Percentiles rank a stretch among this genome's conserved stretches.
Evolutionary conservation across 2,888 invertebrate genomes (phyloP).

Genomic region (Tupiocoris notatus): DNA sequence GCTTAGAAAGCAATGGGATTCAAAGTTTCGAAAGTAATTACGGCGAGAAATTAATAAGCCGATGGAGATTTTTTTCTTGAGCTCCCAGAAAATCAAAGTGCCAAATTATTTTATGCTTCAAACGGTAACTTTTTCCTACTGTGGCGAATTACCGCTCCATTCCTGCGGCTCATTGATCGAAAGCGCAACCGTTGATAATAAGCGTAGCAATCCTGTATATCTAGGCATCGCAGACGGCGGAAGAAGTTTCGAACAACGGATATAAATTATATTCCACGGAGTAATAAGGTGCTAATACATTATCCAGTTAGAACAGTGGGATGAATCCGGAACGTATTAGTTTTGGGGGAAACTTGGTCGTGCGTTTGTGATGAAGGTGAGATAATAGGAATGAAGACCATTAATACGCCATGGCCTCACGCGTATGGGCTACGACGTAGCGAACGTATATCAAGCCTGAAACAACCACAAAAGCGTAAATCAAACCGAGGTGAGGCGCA

Average conservation of each 20-base stretch:
- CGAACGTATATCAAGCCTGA: constrained; percentile 17
- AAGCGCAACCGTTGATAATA: too few species aligned
- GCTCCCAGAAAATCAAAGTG: too few species aligned
- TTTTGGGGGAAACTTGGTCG: constrained; percentile 14
- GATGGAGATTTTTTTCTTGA: too few species aligned
- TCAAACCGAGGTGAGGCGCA: constrained; percentile 19
- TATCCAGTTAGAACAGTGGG: neutral
- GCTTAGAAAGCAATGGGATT: too few species aligned
- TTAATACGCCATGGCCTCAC: constrained; percentile 30
- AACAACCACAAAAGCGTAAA: constrained; percentile 38
- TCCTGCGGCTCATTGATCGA: too few species aligned
- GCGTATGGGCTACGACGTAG: constrained; percentile 2
- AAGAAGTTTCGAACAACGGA: neutral
- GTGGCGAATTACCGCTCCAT: too few species aligned
- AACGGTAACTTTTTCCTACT: too few species aligned
- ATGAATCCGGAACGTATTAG: constrained; percentile 23
- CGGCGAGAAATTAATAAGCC: too few species aligned
- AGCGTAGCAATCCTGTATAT: neutral
- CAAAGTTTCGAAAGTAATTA: too few species aligned
- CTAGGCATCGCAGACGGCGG: neutral
- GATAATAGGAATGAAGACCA: constrained; percentile 39
- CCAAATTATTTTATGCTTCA: too few species aligned
- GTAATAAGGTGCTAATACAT: constrained; percentile 17
- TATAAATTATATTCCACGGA: neutral
- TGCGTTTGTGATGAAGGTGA: constrained; percentile 30